Evolutionary conservation across 1,140 invertebrate species (phyloP).

Genomic region (Meloidogyne chitwoodi): DNA sequence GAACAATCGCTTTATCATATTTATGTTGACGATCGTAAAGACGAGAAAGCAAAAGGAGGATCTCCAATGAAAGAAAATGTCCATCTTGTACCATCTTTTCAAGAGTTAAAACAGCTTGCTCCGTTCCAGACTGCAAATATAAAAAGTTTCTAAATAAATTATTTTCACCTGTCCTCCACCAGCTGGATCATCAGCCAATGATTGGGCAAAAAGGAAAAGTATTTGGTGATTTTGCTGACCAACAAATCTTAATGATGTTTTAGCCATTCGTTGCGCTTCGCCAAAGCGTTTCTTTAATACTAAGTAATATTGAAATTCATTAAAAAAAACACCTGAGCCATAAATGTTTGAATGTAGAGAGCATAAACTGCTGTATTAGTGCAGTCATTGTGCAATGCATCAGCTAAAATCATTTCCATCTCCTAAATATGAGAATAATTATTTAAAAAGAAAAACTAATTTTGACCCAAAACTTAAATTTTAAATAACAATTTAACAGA

Average conservation of each 20-base stretch:
- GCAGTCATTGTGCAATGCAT: constrained; percentile 1
- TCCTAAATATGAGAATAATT: too few species aligned
- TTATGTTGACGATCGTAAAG: constrained; percentile 10
- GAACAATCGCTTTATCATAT: constrained; percentile 7
- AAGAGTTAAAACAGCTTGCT: constrained; percentile 1
- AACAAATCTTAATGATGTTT: constrained; percentile 2
- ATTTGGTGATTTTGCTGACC: constrained; percentile 12
- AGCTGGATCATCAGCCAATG: background rate
- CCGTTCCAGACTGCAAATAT: background rate
- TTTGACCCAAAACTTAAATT: too few species aligned
- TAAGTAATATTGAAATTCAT: background rate
- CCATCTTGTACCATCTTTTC: constrained; percentile 9
- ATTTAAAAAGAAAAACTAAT: too few species aligned
- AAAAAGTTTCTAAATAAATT: background rate
- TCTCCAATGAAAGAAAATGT: background rate
- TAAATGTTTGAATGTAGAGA: constrained; percentile 2
- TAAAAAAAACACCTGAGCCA: background rate
- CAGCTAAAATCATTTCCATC: constrained; percentile 1
- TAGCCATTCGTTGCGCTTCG: constrained; percentile 9
- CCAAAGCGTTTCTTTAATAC: constrained; percentile 6
- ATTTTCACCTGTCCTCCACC: background rate
- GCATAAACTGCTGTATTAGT: constrained; percentile 2
- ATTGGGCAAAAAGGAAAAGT: constrained; percentile 3
- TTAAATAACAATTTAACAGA: too few species aligned
- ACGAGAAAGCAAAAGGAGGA: background rate